These are phyloP conservation scores for Dexiosoma caninum DNA, from an alignment of 2,888 invertebrate genomes.

Conservation along the genomic window DNA sequence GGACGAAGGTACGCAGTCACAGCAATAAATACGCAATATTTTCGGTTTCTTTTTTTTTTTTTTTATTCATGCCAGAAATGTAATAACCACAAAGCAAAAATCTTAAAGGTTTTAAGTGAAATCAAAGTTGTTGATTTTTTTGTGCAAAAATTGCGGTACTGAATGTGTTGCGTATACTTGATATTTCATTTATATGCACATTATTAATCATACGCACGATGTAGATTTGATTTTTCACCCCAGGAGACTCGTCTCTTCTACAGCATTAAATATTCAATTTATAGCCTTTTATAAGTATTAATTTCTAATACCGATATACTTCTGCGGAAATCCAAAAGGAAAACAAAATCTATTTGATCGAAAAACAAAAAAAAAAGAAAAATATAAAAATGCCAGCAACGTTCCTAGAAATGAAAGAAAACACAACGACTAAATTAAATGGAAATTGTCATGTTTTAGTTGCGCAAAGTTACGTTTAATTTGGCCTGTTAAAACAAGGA, in stretches of 20 bases:
- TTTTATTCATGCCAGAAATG: not conserved
- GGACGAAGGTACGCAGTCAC: not conserved
- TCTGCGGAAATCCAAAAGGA: not conserved
- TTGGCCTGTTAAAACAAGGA: constrained; percentile 25
- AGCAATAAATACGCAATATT: too few species aligned
- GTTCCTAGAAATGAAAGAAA: not conserved
- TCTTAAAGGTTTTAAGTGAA: not conserved
- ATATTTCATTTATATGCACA: too few species aligned
- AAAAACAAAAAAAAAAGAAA: not conserved
- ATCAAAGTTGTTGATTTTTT: too few species aligned
- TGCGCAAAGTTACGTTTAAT: constrained; percentile 36
- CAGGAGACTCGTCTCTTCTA: too few species aligned
- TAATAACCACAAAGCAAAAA: not conserved
- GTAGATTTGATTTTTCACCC: too few species aligned
- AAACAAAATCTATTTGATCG: not conserved
- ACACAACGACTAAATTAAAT: constrained; percentile 35
- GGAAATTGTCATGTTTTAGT: constrained; percentile 34
- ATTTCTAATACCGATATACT: not conserved
- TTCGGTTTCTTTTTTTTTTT: too few species aligned
- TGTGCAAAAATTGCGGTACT: too few species aligned
- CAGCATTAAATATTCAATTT: not conserved
- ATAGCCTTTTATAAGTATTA: not conserved
- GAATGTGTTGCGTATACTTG: too few species aligned
- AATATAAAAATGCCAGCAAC: too few species aligned
- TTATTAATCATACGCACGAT: too few species aligned